phyloP scores from a whole-genome alignment of 1,140 invertebrate genomes.

The Macrobrachium nipponense region DNA sequence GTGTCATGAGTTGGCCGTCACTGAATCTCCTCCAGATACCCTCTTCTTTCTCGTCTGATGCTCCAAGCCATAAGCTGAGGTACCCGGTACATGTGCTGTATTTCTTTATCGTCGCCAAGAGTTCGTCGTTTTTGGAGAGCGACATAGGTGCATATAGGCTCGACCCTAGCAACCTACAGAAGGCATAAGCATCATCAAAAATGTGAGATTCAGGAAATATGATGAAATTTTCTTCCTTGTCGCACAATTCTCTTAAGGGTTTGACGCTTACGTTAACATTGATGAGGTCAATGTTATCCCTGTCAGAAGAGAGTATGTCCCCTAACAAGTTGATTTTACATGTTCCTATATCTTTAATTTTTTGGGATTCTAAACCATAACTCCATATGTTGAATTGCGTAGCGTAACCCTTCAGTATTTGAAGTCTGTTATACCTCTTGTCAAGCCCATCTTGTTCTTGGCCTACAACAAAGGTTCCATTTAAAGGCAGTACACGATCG shows the following conservation, averaged over 20 bases:
- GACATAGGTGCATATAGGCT: slow-evolving; percentile 22
- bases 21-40: slow-evolving; percentile 31
- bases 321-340: slow-evolving; percentile 23
- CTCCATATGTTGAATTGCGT: slow-evolving; percentile 45
- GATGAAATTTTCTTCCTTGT: slow-evolving; percentile 1
- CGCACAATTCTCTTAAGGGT: slow-evolving; percentile 2
- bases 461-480: slow-evolving; percentile 45
- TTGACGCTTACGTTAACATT: background rate
- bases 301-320: slow-evolving; percentile 36
- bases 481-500: slow-evolving; percentile 35
- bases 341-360: background rate
- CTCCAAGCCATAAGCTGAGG: slow-evolving; percentile 19
- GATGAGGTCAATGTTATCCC: slow-evolving; percentile 19
- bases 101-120: background rate
- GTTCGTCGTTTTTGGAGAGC: background rate
- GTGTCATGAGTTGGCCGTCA: background rate
- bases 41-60: slow-evolving; percentile 36
- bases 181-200: background rate
- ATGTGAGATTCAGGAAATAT: slow-evolving; percentile 35
- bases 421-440: background rate
- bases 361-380: background rate
- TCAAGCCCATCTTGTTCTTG: slow-evolving; percentile 44
- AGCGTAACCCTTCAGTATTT: slow-evolving; percentile 42
- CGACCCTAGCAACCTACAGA: slow-evolving; percentile 22
- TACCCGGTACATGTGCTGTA: background rate